phyloP scores from a whole-genome alignment of 2,888 invertebrate genomes.

The Ecliptopera silaceata region DNA sequence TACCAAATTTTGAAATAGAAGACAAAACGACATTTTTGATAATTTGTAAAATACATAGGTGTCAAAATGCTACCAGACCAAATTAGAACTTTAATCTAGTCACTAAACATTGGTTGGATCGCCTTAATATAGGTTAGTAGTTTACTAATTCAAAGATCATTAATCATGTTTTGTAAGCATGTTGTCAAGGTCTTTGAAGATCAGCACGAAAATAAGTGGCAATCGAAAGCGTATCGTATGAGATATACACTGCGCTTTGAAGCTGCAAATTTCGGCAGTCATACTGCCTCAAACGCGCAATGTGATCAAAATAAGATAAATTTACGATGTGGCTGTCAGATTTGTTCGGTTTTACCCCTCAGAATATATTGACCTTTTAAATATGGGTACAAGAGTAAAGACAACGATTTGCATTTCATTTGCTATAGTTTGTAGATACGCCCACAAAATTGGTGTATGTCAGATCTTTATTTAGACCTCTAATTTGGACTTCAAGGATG shows the following conservation, averaged over 20 bases:
- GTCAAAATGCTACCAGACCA: not conserved
- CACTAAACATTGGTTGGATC: not conserved
- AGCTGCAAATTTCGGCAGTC: no score
- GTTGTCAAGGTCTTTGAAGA: conserved; percentile 26
- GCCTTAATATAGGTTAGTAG: not conserved
- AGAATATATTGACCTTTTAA: conserved; percentile 26
- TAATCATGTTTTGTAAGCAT: conserved; percentile 33
- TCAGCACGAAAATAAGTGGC: no score
- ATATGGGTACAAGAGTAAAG: conserved; percentile 24
- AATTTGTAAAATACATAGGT: no score
- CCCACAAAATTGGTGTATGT: conserved; percentile 12
- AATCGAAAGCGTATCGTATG: no score
- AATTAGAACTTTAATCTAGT: not conserved
- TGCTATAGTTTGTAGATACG: conserved; percentile 9
- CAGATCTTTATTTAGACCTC: conserved; percentile 9
- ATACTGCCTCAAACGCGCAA: no score
- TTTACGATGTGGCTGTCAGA: no score
- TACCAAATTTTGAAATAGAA: no score
- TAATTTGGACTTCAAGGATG: conserved; percentile 3
- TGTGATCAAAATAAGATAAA: no score
- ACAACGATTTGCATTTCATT: conserved; percentile 24
- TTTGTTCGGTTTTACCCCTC: no score
- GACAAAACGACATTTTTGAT: no score
- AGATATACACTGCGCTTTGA: no score
- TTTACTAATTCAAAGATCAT: conserved; percentile 12